Conservation (phyloP, 2,888 invertebrate species). For the Macroteleia sp. region DNA sequence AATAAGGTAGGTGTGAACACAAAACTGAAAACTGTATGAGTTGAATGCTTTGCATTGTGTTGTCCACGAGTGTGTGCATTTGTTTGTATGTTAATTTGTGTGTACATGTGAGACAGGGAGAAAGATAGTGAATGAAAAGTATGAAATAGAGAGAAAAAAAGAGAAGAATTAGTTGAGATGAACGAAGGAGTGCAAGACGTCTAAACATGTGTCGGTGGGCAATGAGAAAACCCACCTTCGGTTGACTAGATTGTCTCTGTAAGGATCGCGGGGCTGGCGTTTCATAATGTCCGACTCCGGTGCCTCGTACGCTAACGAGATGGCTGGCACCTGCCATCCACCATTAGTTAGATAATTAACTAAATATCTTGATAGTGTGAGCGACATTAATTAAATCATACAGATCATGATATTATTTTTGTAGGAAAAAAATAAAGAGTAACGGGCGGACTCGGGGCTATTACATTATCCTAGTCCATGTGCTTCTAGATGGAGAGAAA, state of each 20-base stretch:
- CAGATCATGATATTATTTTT: constrained; percentile 43
- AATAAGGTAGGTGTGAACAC: constrained; percentile 4
- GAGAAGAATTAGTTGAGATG: constrained; percentile 45
- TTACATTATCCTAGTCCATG: constrained; percentile 53
- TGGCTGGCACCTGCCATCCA: constrained; percentile 94
- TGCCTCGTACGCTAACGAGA: constrained; percentile 99
- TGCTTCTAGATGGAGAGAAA: constrained; percentile 61
- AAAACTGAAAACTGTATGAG: neutral
- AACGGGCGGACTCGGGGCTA: constrained; percentile 48
- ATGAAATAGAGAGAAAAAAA: constrained; percentile 45
- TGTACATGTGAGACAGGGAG: constrained; percentile 1
- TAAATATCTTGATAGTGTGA: constrained; percentile 68
- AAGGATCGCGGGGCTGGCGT: constrained; percentile 98
- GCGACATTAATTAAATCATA: constrained; percentile 49
- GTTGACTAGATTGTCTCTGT: constrained; percentile 99
- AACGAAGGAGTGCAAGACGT: constrained; percentile 60
- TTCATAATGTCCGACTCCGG: constrained; percentile 99
- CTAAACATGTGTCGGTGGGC: constrained; percentile 77
- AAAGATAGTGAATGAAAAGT: constrained; percentile 12
- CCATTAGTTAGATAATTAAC: constrained; percentile 77
- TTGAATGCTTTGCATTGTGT: neutral
- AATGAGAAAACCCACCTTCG: constrained; percentile 92
- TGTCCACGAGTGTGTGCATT: neutral
- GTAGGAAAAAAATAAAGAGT: constrained; percentile 42
- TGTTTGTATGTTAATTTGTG: constrained; percentile 3